These are phyloP conservation scores for Tanytarsus gracilentus DNA, from an alignment of 2,888 invertebrate species.

Conservation along the genomic window DNA sequence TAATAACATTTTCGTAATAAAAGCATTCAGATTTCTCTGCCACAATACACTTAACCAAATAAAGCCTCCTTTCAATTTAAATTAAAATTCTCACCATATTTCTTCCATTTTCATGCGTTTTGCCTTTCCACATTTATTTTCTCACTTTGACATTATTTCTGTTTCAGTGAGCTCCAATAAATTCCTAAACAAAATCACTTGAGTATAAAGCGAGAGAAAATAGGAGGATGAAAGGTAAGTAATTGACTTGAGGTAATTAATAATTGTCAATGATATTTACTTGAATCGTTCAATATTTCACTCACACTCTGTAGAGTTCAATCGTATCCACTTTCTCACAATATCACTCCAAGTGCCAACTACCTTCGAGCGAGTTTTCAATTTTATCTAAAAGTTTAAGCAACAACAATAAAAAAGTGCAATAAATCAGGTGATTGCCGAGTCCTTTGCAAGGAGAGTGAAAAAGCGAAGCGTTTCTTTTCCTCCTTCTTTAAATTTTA, in stretches of 20 bases:
- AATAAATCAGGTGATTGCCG: constrained; percentile 25
- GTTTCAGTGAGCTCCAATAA: neutral
- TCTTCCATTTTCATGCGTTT: neutral
- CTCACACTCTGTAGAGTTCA: too few relatives aligned
- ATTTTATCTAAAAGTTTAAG: constrained; percentile 15
- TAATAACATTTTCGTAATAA: too few relatives aligned
- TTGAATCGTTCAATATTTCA: too few relatives aligned
- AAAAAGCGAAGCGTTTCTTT: constrained; percentile 3
- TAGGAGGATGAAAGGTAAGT: neutral
- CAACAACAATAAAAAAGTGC: constrained; percentile 20
- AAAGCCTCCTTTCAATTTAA: too few relatives aligned
- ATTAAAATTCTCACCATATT: too few relatives aligned
- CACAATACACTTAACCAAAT: too few relatives aligned
- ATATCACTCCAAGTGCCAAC: too few relatives aligned
- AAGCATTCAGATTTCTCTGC: too few relatives aligned
- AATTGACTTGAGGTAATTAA: constrained; percentile 5
- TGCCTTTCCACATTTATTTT: neutral
- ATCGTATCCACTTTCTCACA: too few relatives aligned
- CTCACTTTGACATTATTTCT: neutral
- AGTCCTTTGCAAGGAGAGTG: neutral
- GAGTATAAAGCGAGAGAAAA: too few relatives aligned
- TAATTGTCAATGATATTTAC: constrained; percentile 9
- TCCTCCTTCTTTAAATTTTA: neutral
- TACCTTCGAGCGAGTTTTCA: constrained; percentile 5
- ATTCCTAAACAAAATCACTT: neutral